Evolutionary conservation across 2,797 vertebrate genomes (phyloP), one percentile per base, ranked within the genome.

Genomic region (Babyrousa celebensis): DNA sequence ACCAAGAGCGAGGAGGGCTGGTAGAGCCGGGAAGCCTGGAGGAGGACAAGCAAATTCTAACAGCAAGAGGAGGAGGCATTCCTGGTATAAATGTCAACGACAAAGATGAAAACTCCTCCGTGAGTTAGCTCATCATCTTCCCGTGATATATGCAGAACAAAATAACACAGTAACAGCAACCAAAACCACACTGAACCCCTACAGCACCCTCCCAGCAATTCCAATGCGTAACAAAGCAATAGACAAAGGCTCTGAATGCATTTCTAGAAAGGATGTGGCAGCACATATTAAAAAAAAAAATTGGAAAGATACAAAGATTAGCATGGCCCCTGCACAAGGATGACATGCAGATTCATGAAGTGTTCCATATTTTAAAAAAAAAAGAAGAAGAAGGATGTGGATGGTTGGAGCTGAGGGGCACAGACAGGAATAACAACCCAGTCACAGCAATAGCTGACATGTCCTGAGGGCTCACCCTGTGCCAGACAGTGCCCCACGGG

Each of bases 81-180:
- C 67, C 87, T 17, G 0, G 62, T 3, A 1, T 18, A 62, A 10
- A 6, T 1, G 2, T 11, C 1, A 21, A n/a, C 17, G 68, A 56
- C 5, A 7, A 25, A 63, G 63, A 54, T 14, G 52, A 36, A 10
- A 58, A 5, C 56, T 70, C 40, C 36, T 1, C 43, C 16, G 0
- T 1, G n/a, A 29, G 14, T 48, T 4, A 52, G 18, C 29, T 15
- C 1, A 1, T 18, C 70, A 23, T 14, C 67, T 71, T 60, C 18
- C 0, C 1, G 0, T 3, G 17, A 21, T n/a, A 23, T 2, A 3
- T 8, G 40, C 87, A 18, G 25, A 74, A 74, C 25, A 15, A 12
- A 84, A 72, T 40, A 74, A 17, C 27, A 40, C 74, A 54, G 16
- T 27, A 68, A 40, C 62, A 8, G 5, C 78, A 27, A 4, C 68